phyloP scores from a whole-genome alignment of 2,888 invertebrate species.

The Zygothrica quintamaculata region DNA sequence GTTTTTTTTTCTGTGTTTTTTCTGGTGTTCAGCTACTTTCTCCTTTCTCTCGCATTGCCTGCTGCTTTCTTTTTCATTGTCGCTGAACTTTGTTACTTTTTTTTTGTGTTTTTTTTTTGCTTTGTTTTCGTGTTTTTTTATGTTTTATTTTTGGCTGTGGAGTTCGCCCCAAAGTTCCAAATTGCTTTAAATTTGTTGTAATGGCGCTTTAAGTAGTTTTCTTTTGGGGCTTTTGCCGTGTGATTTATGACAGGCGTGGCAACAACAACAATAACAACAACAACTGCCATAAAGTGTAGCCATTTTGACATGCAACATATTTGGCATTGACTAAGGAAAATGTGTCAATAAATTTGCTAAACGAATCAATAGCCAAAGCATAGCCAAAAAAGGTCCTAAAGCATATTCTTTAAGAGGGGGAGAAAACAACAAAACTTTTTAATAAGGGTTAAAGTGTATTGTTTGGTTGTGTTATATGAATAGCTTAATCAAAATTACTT shows the following conservation, averaged over 20 bases:
- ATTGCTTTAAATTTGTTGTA: slow-evolving; percentile 81
- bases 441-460: background rate
- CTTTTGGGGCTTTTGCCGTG: slow-evolving; percentile 65
- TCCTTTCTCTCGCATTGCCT: background rate
- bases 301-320: slow-evolving; percentile 65
- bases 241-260: slow-evolving; percentile 67
- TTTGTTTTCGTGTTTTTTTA: slow-evolving; percentile 23
- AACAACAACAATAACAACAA: slow-evolving; percentile 1
- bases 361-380: slow-evolving; percentile 35
- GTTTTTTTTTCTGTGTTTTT: slow-evolving; percentile 60
- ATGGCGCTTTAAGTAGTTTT: slow-evolving; percentile 80
- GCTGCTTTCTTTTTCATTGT: slow-evolving; percentile 9
- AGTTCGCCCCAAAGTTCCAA: slow-evolving; percentile 66
- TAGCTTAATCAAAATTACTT: no score
- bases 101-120: slow-evolving; percentile 19
- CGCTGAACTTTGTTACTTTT: no score
- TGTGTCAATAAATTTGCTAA: slow-evolving; percentile 43
- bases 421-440: background rate
- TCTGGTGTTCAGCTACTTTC: no score
- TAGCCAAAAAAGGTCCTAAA: background rate
- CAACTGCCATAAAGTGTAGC: slow-evolving; percentile 36
- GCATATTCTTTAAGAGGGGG: no score
- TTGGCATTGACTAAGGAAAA: slow-evolving; percentile 41
- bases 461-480: no score
- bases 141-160: slow-evolving; percentile 57